Evolutionary conservation across 1,140 invertebrate species (phyloP), one percentile per base, ranked within the genome.

Genomic region (Hycleus phaleratus): DNA sequence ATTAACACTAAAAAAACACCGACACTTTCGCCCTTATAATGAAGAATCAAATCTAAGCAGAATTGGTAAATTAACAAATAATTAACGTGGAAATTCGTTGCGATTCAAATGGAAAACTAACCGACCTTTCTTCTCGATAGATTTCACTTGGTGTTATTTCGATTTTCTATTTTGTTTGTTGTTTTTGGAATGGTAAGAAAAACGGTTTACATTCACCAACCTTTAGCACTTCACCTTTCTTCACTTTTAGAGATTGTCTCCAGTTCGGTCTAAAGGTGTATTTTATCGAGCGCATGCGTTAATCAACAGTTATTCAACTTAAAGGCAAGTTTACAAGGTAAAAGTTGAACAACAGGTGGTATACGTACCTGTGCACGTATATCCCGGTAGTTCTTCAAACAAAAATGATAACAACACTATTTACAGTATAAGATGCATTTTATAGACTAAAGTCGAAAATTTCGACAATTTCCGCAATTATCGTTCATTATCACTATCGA

Each of bases 241-340:
- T 32, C 32, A 32, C 32, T 32, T 32, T 52, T 46, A 47, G 60
- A 58, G 65, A 67, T 67, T 64, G 64, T 64, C 32, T 32, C 56
- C 53, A 52, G 49, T 58, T 56, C 52, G 54, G 32, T 68, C 60
- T 65, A 64, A 68, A 68, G 66, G 66, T 68, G 63, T 57, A 47
- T n/a, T 26, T 18, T 9, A 7, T 32, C 12, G 26, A 26, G 51
- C 66, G 65, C 58, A 58, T 51, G 66, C 51, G 56, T 51, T 38
- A 26, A 44, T 26, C 43, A 51, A 66, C 66, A 66, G 66, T 68
- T 64, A 68, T 68, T 64, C 66, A 58, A 66, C 61, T 59, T 32
- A 56, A 47, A 66, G 64, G 64, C 62, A 63, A 60, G 65, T 67
- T 67, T 61, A 65, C 65, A 62, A 56, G 51, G 60, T 61, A 55